Base-by-base conservation (phyloP, 2,888 invertebrate species). In the Lutraria lutraria region DNA sequence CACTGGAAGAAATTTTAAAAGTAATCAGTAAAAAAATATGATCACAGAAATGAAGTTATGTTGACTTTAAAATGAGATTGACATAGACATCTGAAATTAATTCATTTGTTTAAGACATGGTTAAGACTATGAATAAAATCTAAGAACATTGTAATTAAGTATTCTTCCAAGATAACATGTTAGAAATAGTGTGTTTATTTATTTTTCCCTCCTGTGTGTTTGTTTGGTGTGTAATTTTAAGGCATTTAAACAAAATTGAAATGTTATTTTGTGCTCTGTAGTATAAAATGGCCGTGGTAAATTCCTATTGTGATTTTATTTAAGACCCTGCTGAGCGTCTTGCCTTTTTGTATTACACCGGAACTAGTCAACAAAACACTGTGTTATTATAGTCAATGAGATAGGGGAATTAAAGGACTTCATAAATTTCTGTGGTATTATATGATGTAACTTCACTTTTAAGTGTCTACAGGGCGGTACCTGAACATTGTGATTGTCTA, bases 331-430 rank as follows among this genome's bases (percentile, higher is more conserved):
- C 63, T 60, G 54, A 31, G 19, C 0, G 63, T 21, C 63, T 60
- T 63, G 34, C 83, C 63, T 81, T 81, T 43, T 83, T 76, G 84
- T 53, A 76, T 53, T 12, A 83, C 76, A 83, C 87, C 82, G 83
- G 83, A 87, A 85, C 81, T 81, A 19, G 34, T 85, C 76, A 63
- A 81, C 53, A 43, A 60, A 60, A 43, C 34, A 29, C 81, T 29
- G n/a, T 85, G 81, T 88, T 31, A 88, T 88, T 88, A 88, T 29
- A 79, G 80, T 53, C 52, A 87, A 81, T 79, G 54, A 83, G 83
- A 88, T 85, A 79, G 81, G 63, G 56, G 80, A 80, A 84, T 84
- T 81, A 84, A 53, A 84, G 88, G 81, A 85, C 15, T 19, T 16
- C 54, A 79, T 82, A 85, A 81, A 88, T 85, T 85, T 76, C 29